Base-by-base conservation (phyloP, 2,888 invertebrate genomes). In the Acrocera orbiculus region DNA sequence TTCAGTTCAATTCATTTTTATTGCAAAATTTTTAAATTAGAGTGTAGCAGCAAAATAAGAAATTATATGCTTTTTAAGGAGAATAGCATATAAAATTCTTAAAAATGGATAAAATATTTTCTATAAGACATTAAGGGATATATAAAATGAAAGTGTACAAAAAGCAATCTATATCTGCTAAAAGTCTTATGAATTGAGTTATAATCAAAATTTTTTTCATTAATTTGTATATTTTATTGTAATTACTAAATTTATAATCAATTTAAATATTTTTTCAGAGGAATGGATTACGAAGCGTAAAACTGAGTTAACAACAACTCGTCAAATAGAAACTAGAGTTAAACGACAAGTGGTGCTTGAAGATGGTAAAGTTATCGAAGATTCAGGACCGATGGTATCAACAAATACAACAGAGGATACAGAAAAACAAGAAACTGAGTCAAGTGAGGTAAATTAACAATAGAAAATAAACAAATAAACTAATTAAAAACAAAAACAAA, bases 271-370 rank as follows among this genome's bases (percentile, higher is more conserved):
- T 8, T 43, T 68, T 67, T 36, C 70, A 87, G 87, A 89, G 66
- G 87, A 87, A 77, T 85, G 85, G 83, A 75, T 86, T 59, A 86
- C 83, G 48, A 77, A 81, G 55, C 83, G 83, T 63, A 85, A 82
- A 62, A 81, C 80, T 47, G 87, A 87, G 62, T 73, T 86, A 52
- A 81, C 81, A 45, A 87, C 86, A 43, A 86, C 83, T 37, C 74
- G 83, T 44, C 87, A 87, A 64, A 87, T 89, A 48, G 87, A 87
- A 52, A 89, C 87, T 27, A 65, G 87, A 43, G 85, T 89, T 26
- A 85, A 89, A 59, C 69, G 89, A 27, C 85, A 89, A 62, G 71
- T 89, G 40, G 74, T 86, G 42, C 66, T 87, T 44, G 87, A 89
- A 65, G 87, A 89, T 66, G 89, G 89, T 20, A 77, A 82, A 52